phyloP scores from a whole-genome alignment of 2,797 vertebrate genomes.

The Perodicticus potto region DNA sequence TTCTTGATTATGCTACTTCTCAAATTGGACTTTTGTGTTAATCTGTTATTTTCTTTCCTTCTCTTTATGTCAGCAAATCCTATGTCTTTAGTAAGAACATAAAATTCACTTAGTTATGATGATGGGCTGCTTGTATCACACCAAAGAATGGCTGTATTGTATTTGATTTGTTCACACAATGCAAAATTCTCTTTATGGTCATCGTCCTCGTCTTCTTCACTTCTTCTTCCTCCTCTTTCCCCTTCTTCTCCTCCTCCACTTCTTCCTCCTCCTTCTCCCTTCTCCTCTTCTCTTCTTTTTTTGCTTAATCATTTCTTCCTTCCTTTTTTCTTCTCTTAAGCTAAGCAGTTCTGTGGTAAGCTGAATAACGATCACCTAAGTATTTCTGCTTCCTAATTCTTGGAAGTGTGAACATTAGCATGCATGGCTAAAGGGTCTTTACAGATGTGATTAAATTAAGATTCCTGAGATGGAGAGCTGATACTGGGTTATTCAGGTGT shows the following conservation, averaged over 20 bases:
- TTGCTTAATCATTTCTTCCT: not conserved
- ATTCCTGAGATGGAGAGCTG: not conserved
- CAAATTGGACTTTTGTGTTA: not conserved
- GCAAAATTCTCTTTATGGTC: not conserved
- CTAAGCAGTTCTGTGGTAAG: not conserved
- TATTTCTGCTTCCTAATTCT: not conserved
- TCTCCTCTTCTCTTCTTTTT: not conserved
- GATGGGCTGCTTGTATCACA: not conserved
- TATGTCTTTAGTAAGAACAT: not conserved
- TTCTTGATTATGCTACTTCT: not conserved
- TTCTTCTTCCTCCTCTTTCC: no score
- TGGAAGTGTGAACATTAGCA: not conserved
- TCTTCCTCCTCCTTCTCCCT: no score
- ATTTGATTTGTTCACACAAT: not conserved
- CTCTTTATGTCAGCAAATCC: not conserved
- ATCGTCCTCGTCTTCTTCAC: not conserved
- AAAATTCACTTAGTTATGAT: conserved; percentile 11
- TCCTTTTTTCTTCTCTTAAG: not conserved
- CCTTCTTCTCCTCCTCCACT: no score
- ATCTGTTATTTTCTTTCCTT: not conserved
- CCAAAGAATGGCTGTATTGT: not conserved
- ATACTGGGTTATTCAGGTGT: not conserved
- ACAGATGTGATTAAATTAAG: not conserved
- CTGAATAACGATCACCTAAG: not conserved
- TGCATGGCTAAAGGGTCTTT: not conserved